Evolutionary conservation across 2,113 vertebrate genomes (phyloP).

Genomic region (Hyla sarda): DNA sequence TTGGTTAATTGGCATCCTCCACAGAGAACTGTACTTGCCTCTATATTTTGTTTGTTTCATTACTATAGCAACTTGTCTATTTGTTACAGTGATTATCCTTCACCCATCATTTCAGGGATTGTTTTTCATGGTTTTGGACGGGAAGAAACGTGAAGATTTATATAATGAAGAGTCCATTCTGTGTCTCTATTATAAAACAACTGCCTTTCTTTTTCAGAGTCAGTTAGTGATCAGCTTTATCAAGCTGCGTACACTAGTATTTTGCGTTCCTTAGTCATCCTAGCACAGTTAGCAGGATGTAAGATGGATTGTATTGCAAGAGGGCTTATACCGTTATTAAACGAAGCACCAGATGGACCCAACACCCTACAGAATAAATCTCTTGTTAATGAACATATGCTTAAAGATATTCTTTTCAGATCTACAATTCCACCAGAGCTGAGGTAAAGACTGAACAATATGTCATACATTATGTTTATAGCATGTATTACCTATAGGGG

Average conservation of each 20-base stretch:
- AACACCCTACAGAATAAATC: not conserved
- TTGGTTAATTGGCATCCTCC: not conserved
- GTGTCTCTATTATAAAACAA: not conserved
- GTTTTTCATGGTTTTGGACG: not conserved
- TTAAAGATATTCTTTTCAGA: not conserved
- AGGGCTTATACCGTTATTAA: not conserved
- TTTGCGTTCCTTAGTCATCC: slow-evolving; percentile 26
- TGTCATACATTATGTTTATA: not conserved
- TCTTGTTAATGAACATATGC: not conserved
- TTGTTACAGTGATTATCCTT: not conserved
- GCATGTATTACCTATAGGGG: not conserved
- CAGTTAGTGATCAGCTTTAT: slow-evolving; percentile 27
- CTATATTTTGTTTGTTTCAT: not conserved
- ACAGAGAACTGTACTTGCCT: not conserved
- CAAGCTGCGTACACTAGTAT: slow-evolving; percentile 48
- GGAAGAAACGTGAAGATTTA: not conserved
- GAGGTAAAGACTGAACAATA: not conserved
- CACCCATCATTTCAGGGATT: not conserved
- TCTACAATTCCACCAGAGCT: not conserved
- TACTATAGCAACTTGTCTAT: not conserved
- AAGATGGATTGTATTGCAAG: slow-evolving; percentile 24
- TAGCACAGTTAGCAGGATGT: slow-evolving; percentile 50
- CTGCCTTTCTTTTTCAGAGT: slow-evolving; percentile 28
- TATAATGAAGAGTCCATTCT: not conserved
- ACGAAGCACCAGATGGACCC: not conserved